phyloP scores from a whole-genome alignment of 2,113 vertebrate species.

The Elephantulus edwardii region DNA sequence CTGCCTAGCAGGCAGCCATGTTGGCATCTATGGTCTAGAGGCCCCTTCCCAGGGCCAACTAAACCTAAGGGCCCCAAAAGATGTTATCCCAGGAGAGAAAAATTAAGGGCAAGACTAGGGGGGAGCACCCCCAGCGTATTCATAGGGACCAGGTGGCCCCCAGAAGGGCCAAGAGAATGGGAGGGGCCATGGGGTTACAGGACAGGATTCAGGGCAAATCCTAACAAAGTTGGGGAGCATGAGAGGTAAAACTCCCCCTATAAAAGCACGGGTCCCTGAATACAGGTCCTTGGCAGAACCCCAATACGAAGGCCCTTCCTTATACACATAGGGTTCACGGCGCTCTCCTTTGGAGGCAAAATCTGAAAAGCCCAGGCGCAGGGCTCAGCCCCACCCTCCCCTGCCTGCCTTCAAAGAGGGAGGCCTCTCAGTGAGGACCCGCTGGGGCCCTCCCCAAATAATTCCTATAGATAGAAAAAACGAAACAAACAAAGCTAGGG shows the following conservation, averaged over 20 bases:
- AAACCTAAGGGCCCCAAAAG: not conserved
- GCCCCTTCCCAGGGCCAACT: not conserved
- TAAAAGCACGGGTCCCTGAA: constrained; percentile 65
- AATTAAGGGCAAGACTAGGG: not conserved
- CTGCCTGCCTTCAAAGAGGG: constrained; percentile 30
- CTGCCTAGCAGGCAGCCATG: not conserved
- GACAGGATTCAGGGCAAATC: not conserved
- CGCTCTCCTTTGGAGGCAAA: constrained; percentile 86
- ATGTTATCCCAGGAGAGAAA: not conserved
- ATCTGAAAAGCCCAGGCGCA: constrained; percentile 63
- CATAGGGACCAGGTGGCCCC: not conserved
- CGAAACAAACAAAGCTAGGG: constrained; percentile 12
- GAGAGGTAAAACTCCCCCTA: not conserved
- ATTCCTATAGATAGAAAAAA: constrained; percentile 67
- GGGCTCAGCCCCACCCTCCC: constrained; percentile 26
- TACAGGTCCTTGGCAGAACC: constrained; percentile 48
- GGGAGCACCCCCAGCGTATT: constrained; percentile 15
- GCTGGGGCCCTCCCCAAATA: constrained; percentile 36
- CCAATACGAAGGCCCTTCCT: constrained; percentile 36
- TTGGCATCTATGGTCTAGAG: not conserved
- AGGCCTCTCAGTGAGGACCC: not conserved
- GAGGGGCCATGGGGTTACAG: not conserved
- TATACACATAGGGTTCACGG: not conserved
- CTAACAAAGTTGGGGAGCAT: not conserved
- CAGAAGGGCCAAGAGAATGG: not conserved